These are phyloP conservation scores for Cyphomyrus discorhynchus DNA, from an alignment of 2,113 vertebrate genomes.

Conservation along the genomic window DNA sequence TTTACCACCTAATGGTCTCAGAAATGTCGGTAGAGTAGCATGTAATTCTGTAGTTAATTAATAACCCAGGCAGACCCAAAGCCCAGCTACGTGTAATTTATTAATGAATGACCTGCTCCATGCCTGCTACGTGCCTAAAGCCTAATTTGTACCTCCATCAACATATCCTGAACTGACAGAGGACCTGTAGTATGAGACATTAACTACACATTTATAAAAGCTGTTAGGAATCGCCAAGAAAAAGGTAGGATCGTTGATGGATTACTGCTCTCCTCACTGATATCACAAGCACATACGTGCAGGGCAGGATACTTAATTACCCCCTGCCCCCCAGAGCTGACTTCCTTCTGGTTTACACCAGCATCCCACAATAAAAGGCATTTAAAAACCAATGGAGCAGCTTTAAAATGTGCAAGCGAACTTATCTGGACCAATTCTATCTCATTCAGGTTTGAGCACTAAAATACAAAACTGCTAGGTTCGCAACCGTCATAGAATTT, in stretches of 20 bases:
- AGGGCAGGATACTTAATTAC: constrained; percentile 2
- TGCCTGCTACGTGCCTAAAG: neutral
- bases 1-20: neutral
- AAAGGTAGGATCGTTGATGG: neutral
- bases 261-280: constrained; percentile 1
- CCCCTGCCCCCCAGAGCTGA: neutral
- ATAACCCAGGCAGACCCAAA: neutral
- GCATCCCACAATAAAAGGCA: neutral
- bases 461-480: neutral
- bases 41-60: neutral
- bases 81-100: neutral
- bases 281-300: neutral
- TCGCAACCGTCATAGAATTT: neutral
- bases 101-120: neutral
- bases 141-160: neutral
- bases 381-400: neutral
- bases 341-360: neutral
- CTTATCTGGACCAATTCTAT: neutral
- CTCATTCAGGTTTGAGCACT: neutral
- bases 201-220: neutral
- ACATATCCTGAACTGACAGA: neutral
- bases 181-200: neutral
- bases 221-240: neutral
- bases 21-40: neutral
- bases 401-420: neutral